Evolutionary conservation across 2,113 vertebrate species (phyloP).

Genomic region (Hystrix brachyura): DNA sequence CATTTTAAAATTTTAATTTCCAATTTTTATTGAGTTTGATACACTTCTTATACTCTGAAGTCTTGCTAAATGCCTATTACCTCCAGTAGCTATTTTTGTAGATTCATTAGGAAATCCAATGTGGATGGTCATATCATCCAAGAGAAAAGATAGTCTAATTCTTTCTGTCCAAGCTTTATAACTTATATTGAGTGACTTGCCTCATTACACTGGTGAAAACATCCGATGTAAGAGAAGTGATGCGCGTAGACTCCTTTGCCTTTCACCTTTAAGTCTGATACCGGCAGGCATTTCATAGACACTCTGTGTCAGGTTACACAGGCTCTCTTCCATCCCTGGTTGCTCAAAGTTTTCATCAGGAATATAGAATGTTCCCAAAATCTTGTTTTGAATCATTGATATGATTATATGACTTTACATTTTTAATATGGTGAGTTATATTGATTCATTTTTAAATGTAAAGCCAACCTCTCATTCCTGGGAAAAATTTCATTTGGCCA

Average conservation of each 20-base stretch:
- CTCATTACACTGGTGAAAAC: background rate
- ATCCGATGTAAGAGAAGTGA: background rate
- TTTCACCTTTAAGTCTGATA: background rate
- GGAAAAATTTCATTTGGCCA: background rate
- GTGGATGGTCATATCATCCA: background rate
- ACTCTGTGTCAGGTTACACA: background rate
- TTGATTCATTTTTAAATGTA: background rate
- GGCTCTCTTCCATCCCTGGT: background rate
- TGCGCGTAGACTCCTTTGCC: background rate
- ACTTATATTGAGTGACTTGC: background rate
- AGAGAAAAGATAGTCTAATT: background rate
- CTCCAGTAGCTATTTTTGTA: background rate
- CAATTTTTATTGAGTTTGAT: background rate
- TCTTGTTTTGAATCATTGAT: background rate
- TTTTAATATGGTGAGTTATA: background rate
- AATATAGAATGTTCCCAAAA: background rate
- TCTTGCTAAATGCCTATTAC: constrained; percentile 9
- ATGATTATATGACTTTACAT: background rate
- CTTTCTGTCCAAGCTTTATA: background rate
- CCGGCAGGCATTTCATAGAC: background rate
- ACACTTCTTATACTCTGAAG: background rate
- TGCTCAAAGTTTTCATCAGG: background rate
- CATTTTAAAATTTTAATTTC: background rate
- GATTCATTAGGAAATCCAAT: background rate
- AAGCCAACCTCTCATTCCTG: background rate